Percentiles rank a stretch among this genome's conserved stretches.
Conservation (phyloP, 2,113 vertebrate genomes). For the Todiramphus chloris region DNA sequence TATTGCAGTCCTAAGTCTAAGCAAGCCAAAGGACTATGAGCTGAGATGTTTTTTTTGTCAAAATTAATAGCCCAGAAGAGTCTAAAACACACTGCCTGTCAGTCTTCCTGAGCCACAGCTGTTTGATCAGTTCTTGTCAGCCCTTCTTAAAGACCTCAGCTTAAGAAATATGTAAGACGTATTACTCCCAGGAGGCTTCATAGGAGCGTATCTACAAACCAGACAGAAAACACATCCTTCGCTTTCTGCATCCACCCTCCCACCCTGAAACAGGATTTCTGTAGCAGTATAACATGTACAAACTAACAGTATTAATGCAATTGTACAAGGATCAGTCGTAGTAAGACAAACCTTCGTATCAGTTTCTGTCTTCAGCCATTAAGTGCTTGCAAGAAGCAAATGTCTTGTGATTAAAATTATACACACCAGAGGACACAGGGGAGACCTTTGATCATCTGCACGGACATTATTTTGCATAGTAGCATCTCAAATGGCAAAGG, state of each 20-base stretch:
- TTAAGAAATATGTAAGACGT: neutral
- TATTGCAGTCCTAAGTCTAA: neutral
- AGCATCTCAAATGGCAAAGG: slow-evolving; percentile 38
- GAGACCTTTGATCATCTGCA: neutral
- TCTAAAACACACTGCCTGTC: neutral
- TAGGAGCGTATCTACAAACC: neutral
- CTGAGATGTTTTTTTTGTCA: neutral
- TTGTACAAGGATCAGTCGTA: neutral
- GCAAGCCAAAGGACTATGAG: neutral
- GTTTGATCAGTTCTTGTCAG: neutral
- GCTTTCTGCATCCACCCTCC: neutral
- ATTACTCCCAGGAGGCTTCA: neutral
- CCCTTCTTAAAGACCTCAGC: neutral
- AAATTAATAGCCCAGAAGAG: neutral
- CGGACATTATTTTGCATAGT: slow-evolving; percentile 27
- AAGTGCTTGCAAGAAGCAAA: neutral
- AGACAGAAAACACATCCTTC: neutral
- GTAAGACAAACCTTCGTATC: neutral
- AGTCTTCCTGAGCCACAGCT: neutral
- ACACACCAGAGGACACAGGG: neutral
- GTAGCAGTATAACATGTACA: neutral
- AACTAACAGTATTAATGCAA: neutral
- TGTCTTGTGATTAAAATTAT: slow-evolving; percentile 15
- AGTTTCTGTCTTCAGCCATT: neutral
- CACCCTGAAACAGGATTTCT: neutral